Base-by-base conservation (phyloP, 2,888 invertebrate species). In the Coenonympha arcania region DNA sequence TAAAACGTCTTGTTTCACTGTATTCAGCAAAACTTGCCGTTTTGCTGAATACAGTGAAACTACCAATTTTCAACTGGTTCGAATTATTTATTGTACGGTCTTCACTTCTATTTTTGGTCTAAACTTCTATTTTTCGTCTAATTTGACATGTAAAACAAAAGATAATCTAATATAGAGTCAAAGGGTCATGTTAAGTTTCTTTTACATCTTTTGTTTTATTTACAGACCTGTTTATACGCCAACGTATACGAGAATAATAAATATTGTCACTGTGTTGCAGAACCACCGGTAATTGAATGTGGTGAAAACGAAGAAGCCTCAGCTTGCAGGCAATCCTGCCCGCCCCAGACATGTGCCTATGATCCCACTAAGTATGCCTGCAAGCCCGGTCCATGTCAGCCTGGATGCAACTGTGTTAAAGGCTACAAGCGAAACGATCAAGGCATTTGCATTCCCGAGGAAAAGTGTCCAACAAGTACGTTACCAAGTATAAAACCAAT, bases 321-420 rank as follows among this genome's bases (percentile, higher is more conserved):
- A 13, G 6, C 3, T 16, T 44, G 44, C 34, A 34, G 16, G 44
- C 20, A 44, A 24, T 16, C 9, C n/a, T 44, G 41, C 41, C 56
- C 45, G 18, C 56, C 34, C 34, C 51, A 43, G 48, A 13, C 15
- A 5, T 56, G 68, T 52, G 59, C 64, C 34, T 61, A 58, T 11
- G 60, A 61, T 0, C 28, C 54, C 1, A 66, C 61, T 34, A 40
- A 5, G 0, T 65, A 65, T 44, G 16, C 33, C 2, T 56, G 50
- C 9, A 48, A 60, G n/a, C 50, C 57, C 8, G 57, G 57, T 2
- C 40, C 60, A 1, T 73, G 73, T 48, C 59, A 64, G 43, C 53
- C 58, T 28, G 76, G 74, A 0, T 78, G 78, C 36, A 65, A 73
- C 9, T 78, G 76, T 50, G 56, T 64, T 1, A 30, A 59, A 0